Evolutionary conservation across 64 coral and sea anemone genomes (phyloP), one percentile per base, ranked within the genome.

Genomic region (Montipora efflorescens): DNA sequence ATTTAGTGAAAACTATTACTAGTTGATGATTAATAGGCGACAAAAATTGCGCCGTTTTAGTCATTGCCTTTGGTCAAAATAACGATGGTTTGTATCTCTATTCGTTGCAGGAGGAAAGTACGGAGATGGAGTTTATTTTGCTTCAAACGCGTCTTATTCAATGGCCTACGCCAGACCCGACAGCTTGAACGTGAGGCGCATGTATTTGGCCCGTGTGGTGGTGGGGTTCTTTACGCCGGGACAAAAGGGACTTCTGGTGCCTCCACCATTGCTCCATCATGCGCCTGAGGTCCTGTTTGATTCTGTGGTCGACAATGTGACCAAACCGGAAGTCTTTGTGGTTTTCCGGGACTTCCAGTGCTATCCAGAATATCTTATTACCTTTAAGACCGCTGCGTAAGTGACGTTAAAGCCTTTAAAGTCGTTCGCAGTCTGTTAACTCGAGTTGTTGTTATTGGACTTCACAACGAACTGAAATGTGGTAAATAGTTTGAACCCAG

Each of bases 111-210:
- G 82, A 51, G 75, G 74, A 4, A 4, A 45, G 2, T 95, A 43
- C 22, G 93, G 93, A 2, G 67, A 95, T 67, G 93, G 93, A 1
- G 93, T 90, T 1, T 95, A 95, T 71, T 95, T 95, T 64, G 93
- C 93, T 14, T 68, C 59, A 20, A 44, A 90, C 23, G 88, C 93
- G 5, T 73, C 64, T 3, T 95, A 95, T 69, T 95, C 93, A 2
- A 44, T 77, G 47, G 4, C 2, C 0, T 95, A 90, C 57, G n/a
- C 87, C 0, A 2, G 4, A 0, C 46, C 88, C 2, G 67, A 81
- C 16, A 49, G 8, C 23, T 58, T 23, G 7, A 64, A 66, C 1
- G 18, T 79, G 4, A 90, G 75, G 6, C 71, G 70, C 72, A 84
- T 95, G 93, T 95, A 90, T 71, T 43, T 95, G 23, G 93, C 88